phyloP scores from a whole-genome alignment of 2,888 invertebrate species.

The Heliconius sara region DNA sequence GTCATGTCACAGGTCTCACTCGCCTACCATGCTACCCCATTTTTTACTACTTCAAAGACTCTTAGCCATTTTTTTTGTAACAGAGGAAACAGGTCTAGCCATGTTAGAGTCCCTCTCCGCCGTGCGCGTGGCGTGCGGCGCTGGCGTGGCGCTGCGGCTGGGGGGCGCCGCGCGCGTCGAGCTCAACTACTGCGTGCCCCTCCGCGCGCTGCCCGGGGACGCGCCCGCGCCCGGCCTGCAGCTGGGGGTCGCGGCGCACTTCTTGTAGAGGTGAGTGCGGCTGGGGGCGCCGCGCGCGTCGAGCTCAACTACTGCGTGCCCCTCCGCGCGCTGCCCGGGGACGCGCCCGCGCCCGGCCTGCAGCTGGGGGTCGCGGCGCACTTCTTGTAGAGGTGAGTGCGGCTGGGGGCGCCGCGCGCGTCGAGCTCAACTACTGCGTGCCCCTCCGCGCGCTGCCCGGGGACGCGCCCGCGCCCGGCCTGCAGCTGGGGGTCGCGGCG shows the following conservation, averaged over 20 bases:
- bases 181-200: slow-evolving; percentile 95
- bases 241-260: slow-evolving; percentile 92
- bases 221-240: slow-evolving; percentile 88
- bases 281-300: slow-evolving; percentile 93
- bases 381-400: slow-evolving; percentile 81
- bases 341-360: slow-evolving; percentile 87
- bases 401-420: slow-evolving; percentile 92
- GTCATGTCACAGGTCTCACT: no score
- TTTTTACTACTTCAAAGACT: no score
- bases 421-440: slow-evolving; percentile 97
- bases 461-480: slow-evolving; percentile 87
- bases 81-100: slow-evolving; percentile 69
- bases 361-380: slow-evolving; percentile 94
- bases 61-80: not conserved
- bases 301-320: slow-evolving; percentile 98
- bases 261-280: slow-evolving; percentile 81
- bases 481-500: slow-evolving; percentile 93
- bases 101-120: slow-evolving; percentile 72
- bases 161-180: slow-evolving; percentile 94
- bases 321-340: slow-evolving; percentile 85
- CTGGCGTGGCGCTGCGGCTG: slow-evolving; percentile 93
- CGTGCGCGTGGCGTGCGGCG: slow-evolving; percentile 90
- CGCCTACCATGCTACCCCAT: no score
- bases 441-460: slow-evolving; percentile 87
- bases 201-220: slow-evolving; percentile 87